phyloP scores from a whole-genome alignment of 2,113 vertebrate genomes.

The Mobula hypostoma region DNA sequence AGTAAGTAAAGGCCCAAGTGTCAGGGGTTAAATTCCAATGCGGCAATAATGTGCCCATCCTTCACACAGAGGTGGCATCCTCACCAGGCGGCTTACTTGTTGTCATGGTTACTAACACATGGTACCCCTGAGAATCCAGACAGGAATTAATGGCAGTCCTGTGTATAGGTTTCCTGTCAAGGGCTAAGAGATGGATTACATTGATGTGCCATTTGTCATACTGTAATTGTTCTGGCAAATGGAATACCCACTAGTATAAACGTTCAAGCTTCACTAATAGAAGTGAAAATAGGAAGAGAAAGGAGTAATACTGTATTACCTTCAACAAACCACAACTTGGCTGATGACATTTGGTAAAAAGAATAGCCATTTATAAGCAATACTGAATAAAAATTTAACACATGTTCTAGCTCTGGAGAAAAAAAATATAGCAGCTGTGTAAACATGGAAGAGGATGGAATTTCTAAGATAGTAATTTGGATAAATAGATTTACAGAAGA shows the following conservation, averaged over 20 bases:
- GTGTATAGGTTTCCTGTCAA: slow-evolving; percentile 99
- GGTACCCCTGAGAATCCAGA: slow-evolving; percentile 84
- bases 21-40: slow-evolving; percentile 70
- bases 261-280: slow-evolving; percentile 93
- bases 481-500: neutral
- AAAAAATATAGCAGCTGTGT: neutral
- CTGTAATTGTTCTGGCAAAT: slow-evolving; percentile 99
- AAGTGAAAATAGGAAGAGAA: slow-evolving; percentile 80
- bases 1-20: slow-evolving; percentile 40
- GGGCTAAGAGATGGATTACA: slow-evolving; percentile 89
- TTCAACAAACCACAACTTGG: slow-evolving; percentile 58
- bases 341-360: slow-evolving; percentile 33
- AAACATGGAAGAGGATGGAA: neutral
- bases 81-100: slow-evolving; percentile 70
- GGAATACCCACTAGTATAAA: slow-evolving; percentile 98
- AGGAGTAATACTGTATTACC: slow-evolving; percentile 76
- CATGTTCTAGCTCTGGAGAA: neutral
- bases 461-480: neutral
- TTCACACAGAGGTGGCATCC: slow-evolving; percentile 66
- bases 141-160: slow-evolving; percentile 87
- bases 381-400: slow-evolving; percentile 20
- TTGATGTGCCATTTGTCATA: slow-evolving; percentile 99
- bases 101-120: slow-evolving; percentile 89
- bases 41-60: slow-evolving; percentile 60
- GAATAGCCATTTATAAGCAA: slow-evolving; percentile 25